Percentiles rank a stretch among this genome's conserved stretches.
Evolutionary conservation across 1,140 invertebrate genomes (phyloP).

Genomic region (Theocolax elegans): DNA sequence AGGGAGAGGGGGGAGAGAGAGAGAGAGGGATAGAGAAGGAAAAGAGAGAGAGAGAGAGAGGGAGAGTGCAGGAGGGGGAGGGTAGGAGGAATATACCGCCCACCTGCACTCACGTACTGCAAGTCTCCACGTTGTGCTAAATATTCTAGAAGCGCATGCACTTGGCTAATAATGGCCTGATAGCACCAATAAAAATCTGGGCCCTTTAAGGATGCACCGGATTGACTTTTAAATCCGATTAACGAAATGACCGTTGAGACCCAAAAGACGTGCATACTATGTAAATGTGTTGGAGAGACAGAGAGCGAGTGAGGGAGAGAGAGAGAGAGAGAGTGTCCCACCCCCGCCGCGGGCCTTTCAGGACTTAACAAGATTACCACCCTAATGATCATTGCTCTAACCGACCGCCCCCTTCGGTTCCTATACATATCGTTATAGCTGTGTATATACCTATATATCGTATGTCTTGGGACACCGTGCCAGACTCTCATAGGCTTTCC

Average conservation of each 20-base stretch:
- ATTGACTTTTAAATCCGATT: slow-evolving; percentile 32
- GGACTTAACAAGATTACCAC: slow-evolving; percentile 21
- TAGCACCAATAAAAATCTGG: slow-evolving; percentile 33
- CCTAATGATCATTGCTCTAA: slow-evolving; percentile 35
- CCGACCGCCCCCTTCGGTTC: slow-evolving; percentile 7
- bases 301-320: too few relatives aligned
- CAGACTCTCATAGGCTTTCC: too few relatives aligned
- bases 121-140: neutral
- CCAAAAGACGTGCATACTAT: too few relatives aligned
- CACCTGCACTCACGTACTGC: neutral
- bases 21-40: too few relatives aligned
- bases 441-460: too few relatives aligned
- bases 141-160: neutral
- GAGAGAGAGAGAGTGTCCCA: neutral
- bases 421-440: neutral
- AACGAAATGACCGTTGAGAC: too few relatives aligned
- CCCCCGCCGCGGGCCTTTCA: slow-evolving; percentile 11
- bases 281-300: too few relatives aligned
- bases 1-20: too few relatives aligned
- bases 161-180: slow-evolving; percentile 26
- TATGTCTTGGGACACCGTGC: neutral
- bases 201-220: neutral
- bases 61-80: too few relatives aligned
- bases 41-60: too few relatives aligned
- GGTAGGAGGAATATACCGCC: too few relatives aligned